Base-by-base conservation (phyloP, 2,797 vertebrate genomes). In the Mormyrops boulengeri region DNA sequence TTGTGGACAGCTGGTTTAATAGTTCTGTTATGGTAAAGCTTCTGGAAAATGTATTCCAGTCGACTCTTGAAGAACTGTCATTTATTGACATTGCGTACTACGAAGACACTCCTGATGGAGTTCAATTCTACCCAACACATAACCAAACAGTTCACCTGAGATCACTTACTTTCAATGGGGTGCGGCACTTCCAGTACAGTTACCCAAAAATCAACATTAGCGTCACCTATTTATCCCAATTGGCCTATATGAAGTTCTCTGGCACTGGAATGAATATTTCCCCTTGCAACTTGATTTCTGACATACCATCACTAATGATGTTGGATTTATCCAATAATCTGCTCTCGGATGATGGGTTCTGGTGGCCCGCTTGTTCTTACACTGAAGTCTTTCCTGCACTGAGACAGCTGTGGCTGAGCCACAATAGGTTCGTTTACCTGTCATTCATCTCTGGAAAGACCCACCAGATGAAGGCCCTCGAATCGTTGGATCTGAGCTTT, bases 401-500 rank as follows among this genome's bases (percentile, higher is more conserved):
- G 30, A 84, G 14, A 14, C 50, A 49, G n/a, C 89, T 90, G 52
- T 60, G 49, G 26, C n/a, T 90, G 77, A 88, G 80, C 17, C 80
- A 88, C 57, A 90, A 90, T 44, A 88, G 66, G 52, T 90, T 90
- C 0, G 55, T 84, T 34, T 57, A 88, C 50, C 87, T 90, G 34
- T 41, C 57, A 14, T 84, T 88, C 55, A 88, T 88, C 55, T 60
- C 73, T 4, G 38, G 84, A 22, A 80, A 90, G 19, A 80, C 85
- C 2, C 30, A 77, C n/a, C 12, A 0, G 9, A 96, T 96, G 96
- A 90, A 17, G 0, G 94, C 92, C 2, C 92, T 97, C 89, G 90
- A 91, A 60, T 89, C 90, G 1, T 5, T 96, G 92, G 96, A 97
- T 88, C 88, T 96, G 60, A 96, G 95, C 57, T 62, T 7, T 90